Conservation (phyloP, 2,113 vertebrate genomes). For the Cygnus atratus region DNA sequence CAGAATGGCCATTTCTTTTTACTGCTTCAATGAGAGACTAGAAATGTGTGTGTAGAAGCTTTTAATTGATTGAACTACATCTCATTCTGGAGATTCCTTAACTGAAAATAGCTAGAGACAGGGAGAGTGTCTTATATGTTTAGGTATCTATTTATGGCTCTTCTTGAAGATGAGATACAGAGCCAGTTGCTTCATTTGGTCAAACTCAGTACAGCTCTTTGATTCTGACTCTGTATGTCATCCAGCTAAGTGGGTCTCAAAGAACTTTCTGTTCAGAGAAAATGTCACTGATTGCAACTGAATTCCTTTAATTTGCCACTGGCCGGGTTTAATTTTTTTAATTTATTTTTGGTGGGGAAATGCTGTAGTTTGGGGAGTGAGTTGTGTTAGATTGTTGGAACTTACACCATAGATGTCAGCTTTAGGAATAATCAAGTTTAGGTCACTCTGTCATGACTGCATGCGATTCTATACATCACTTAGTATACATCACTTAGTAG, state of each 20-base stretch:
- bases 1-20: background rate
- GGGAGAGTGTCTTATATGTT: background rate
- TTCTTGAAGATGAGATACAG: background rate
- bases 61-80: background rate
- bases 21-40: background rate
- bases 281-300: rapidly evolving
- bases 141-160: background rate
- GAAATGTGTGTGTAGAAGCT: background rate
- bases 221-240: background rate
- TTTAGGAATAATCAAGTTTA: background rate
- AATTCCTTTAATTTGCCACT: rapidly evolving
- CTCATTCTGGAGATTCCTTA: background rate
- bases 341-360: background rate
- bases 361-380: background rate
- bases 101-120: background rate
- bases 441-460: background rate
- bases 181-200: background rate
- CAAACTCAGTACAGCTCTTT: background rate
- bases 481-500: too few species aligned
- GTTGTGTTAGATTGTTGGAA: background rate
- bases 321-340: background rate
- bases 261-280: background rate
- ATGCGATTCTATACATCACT: rapidly evolving
- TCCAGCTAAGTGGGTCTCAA: background rate
- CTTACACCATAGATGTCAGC: background rate